phyloP scores from a whole-genome alignment of 53 echinoderm and acorn worm species.

The Actinopyga echinites region DNA sequence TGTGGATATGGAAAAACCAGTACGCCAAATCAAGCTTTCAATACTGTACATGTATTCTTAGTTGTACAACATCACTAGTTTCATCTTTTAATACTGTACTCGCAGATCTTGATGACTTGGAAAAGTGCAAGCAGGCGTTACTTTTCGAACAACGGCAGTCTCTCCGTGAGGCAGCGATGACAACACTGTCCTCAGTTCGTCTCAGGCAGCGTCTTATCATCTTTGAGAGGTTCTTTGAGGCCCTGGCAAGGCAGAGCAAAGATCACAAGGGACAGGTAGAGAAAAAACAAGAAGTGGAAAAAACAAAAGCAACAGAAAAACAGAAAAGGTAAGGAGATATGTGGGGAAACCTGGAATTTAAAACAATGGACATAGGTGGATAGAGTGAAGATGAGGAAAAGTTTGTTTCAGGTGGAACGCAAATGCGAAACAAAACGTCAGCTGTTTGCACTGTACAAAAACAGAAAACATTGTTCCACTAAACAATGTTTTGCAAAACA shows the following conservation, averaged over 20 bases:
- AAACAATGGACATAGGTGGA: no score
- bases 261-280: constrained; percentile 78
- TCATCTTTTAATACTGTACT: no score
- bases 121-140: constrained; percentile 77
- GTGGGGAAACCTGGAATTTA: no score
- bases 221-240: constrained; percentile 90
- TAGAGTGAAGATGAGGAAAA: no score
- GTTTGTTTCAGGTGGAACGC: no score
- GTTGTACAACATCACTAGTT: neutral
- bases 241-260: constrained; percentile 82
- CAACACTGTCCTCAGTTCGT: constrained; percentile 87
- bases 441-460: no score
- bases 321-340: neutral
- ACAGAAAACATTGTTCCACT: no score
- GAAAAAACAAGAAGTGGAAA: constrained; percentile 56
- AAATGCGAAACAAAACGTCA: no score
- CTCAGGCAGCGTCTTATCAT: constrained; percentile 89
- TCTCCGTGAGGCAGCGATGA: constrained; percentile 76
- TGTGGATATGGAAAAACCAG: no score
- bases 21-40: neutral
- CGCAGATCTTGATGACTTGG: constrained; percentile 67
- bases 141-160: constrained; percentile 81
- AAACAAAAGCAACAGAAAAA: constrained; percentile 26
- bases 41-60: neutral
- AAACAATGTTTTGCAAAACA: no score